A percentile compares a stretch with the other conserved stretches of the same genome.
These are phyloP conservation scores for Dasypolia templi DNA, from an alignment of 2,888 invertebrate species.

Conservation along the genomic window DNA sequence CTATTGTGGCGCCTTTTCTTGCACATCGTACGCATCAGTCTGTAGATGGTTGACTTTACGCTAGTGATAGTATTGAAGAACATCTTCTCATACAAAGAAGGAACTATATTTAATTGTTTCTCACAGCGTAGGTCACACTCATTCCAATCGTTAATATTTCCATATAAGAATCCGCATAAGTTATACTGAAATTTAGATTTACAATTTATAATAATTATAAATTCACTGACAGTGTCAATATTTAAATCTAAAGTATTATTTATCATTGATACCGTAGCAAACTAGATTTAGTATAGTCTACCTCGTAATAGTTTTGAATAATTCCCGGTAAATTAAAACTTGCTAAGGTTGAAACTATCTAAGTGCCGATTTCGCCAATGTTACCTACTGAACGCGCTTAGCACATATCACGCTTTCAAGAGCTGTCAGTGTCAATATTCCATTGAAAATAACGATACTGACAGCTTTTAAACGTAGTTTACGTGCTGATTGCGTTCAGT, in stretches of 20 bases:
- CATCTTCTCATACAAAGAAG: background rate
- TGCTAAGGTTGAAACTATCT: background rate
- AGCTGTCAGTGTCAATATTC: no score
- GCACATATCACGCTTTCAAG: no score
- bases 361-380: no score
- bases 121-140: background rate
- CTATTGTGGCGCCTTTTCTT: background rate
- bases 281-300: background rate
- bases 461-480: no score
- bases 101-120: background rate
- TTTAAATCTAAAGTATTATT: constrained; percentile 2
- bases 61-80: background rate
- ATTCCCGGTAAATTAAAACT: background rate
- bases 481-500: no score
- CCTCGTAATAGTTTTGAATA: background rate
- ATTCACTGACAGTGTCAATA: no score
- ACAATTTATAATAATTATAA: no score
- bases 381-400: no score
- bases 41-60: background rate
- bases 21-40: no score
- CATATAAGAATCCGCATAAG: no score
- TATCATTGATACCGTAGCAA: background rate
- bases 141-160: background rate
- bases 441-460: no score
- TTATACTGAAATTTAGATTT: no score